Evolutionary conservation across 2,113 vertebrate species (phyloP).

Genomic region (Lontra canadensis): DNA sequence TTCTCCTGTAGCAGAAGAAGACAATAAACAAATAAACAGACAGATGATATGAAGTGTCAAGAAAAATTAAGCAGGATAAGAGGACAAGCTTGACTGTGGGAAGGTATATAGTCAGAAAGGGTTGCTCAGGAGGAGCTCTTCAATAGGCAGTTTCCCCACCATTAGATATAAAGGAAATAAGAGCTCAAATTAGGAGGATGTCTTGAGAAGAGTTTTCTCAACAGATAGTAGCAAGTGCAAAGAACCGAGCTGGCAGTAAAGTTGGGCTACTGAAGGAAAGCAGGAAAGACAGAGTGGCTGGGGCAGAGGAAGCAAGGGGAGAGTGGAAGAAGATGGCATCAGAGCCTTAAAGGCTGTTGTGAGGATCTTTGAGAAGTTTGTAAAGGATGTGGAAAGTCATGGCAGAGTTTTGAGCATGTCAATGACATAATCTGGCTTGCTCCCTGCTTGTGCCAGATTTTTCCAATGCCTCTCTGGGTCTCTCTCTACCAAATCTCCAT

Average conservation of each 20-base stretch:
- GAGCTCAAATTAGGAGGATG: not conserved
- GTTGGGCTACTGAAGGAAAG: not conserved
- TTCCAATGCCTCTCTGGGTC: not conserved
- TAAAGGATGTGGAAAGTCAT: not conserved
- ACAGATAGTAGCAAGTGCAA: not conserved
- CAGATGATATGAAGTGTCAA: not conserved
- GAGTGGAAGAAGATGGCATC: not conserved
- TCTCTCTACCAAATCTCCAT: not conserved
- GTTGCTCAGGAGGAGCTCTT: not conserved
- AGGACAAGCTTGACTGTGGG: not conserved
- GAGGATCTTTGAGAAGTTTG: not conserved
- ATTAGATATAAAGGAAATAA: not conserved
- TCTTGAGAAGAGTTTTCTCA: not conserved
- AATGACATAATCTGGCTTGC: not conserved
- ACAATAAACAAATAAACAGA: not conserved
- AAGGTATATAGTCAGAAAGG: not conserved
- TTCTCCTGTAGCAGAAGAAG: not conserved
- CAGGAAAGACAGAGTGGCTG: not conserved
- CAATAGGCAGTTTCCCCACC: not conserved
- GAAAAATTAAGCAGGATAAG: not conserved
- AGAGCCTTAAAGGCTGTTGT: accelerated
- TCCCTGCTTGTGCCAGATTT: not conserved
- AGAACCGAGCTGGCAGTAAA: accelerated
- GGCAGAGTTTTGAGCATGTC: not conserved
- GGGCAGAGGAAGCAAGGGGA: not conserved